These are phyloP conservation scores for Pomatorhinus ruficollis DNA, from an alignment of 2,113 vertebrate genomes.

Conservation along the genomic window DNA sequence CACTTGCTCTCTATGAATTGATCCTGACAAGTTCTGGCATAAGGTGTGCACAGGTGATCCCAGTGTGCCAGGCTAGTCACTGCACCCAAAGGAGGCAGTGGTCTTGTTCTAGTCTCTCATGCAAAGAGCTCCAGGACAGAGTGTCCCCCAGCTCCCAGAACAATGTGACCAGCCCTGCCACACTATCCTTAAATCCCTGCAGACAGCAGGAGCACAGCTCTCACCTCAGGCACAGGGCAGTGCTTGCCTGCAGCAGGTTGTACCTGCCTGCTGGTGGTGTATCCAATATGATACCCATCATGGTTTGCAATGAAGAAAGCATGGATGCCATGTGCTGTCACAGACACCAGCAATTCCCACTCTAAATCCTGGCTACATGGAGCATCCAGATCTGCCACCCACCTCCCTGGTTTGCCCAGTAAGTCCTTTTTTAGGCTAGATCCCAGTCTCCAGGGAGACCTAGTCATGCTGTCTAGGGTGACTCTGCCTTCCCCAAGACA, in stretches of 20 bases:
- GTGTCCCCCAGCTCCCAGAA: background rate
- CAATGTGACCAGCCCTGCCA: background rate
- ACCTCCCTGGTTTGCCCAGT: background rate
- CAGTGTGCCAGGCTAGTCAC: background rate
- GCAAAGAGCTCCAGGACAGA: background rate
- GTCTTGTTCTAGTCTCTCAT: background rate
- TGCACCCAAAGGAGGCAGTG: fast-evolving
- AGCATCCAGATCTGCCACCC: background rate
- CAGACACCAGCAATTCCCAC: fast-evolving
- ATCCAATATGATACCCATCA: background rate
- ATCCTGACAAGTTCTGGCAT: background rate
- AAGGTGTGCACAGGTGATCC: background rate
- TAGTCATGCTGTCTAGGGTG: background rate
- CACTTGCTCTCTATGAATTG: fast-evolving
- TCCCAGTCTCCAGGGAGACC: background rate
- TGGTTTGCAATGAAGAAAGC: background rate
- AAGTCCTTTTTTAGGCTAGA: background rate
- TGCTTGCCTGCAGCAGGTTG: background rate
- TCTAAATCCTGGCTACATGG: background rate
- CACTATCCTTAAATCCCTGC: background rate
- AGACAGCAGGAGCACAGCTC: background rate
- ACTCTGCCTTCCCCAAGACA: background rate
- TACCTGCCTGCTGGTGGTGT: background rate
- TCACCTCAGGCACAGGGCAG: background rate
- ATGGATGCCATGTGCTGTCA: background rate